phyloP scores from a whole-genome alignment of 2,797 vertebrate genomes.

The Acrocephalus scirpaceus region DNA sequence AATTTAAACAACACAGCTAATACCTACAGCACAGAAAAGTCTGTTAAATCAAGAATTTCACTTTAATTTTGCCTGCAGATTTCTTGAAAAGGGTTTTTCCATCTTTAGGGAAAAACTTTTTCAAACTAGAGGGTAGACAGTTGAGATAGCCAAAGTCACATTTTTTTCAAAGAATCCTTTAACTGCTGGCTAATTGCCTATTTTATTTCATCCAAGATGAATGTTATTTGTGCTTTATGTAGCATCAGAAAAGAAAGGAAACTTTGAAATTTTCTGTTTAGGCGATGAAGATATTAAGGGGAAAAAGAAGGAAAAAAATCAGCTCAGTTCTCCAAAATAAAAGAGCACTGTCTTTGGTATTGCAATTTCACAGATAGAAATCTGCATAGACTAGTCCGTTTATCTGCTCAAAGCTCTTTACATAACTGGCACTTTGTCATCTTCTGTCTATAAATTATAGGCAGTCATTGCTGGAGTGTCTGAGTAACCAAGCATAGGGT shows the following conservation, averaged over 20 bases:
- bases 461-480: neutral
- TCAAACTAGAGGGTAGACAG: neutral
- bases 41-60: neutral
- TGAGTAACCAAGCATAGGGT: neutral
- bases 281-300: neutral
- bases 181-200: neutral
- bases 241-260: neutral
- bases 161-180: neutral
- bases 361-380: neutral
- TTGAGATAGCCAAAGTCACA: neutral
- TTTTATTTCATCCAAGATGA: neutral
- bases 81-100: neutral
- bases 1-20: neutral
- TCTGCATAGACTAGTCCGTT: neutral
- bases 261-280: neutral
- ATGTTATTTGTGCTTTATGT: neutral
- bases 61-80: neutral
- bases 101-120: neutral
- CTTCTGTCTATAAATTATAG: neutral
- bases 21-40: neutral
- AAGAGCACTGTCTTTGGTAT: neutral
- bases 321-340: neutral
- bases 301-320: neutral
- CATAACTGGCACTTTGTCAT: neutral
- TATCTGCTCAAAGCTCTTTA: conserved; percentile 27